These are phyloP conservation scores for Dendrolimus pini DNA, from an alignment of 2,888 invertebrate genomes.

Conservation along the genomic window DNA sequence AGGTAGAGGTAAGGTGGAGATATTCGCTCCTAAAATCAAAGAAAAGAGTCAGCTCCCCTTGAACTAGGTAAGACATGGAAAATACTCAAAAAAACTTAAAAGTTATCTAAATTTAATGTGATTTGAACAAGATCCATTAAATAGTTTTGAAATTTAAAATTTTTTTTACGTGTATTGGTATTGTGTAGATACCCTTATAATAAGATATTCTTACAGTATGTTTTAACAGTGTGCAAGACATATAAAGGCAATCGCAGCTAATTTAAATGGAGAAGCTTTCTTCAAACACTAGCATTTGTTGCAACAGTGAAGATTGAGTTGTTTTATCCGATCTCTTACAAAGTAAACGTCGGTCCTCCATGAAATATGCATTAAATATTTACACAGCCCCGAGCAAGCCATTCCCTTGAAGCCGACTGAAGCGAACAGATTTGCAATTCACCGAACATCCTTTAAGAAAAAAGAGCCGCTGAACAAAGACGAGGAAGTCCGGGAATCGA, in stretches of 20 bases:
- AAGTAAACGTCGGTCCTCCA: conserved; percentile 59
- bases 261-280: conserved; percentile 4
- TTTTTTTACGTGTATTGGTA: no score
- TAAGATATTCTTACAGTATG: no score
- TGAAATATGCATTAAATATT: conserved; percentile 76
- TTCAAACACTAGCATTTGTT: conserved; percentile 19
- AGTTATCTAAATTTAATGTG: no score
- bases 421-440: conserved; percentile 71
- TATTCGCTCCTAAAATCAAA: no score
- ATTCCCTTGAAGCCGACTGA: conserved; percentile 65
- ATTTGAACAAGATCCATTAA: no score
- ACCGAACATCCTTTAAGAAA: conserved; percentile 65
- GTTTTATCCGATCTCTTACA: conserved; percentile 59
- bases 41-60: no score
- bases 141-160: no score
- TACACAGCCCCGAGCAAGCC: conserved; percentile 56
- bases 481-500: conserved; percentile 45
- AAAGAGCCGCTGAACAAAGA: conserved; percentile 57
- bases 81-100: no score
- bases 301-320: conserved; percentile 33
- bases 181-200: no score
- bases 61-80: no score
- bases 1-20: no score
- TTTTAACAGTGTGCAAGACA: no score
- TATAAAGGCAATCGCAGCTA: conserved; percentile 1